Percentiles rank a stretch among this genome's conserved stretches.
These are phyloP conservation scores for Araneus ventricosus DNA, from an alignment of 1,140 invertebrate genomes.

Conservation along the genomic window DNA sequence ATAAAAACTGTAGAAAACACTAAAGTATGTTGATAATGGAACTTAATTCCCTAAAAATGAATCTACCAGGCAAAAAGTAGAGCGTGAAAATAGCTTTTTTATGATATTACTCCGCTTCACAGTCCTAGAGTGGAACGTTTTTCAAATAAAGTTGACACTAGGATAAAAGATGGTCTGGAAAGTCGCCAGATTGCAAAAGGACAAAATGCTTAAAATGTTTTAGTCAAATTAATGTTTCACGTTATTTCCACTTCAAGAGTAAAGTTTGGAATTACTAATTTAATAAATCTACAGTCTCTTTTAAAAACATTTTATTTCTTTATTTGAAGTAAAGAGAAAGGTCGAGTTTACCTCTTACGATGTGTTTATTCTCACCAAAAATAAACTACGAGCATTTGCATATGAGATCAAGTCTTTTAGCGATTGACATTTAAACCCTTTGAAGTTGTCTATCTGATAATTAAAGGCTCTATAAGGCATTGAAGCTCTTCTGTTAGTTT, in stretches of 20 bases:
- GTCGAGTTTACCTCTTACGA: too few species aligned
- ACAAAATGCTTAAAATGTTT: conserved; percentile 64
- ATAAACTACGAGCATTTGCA: too few species aligned
- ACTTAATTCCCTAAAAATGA: conserved; percentile 56
- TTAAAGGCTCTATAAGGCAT: too few species aligned
- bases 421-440: too few species aligned
- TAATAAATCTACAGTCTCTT: conserved; percentile 39
- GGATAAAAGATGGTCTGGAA: conserved; percentile 9
- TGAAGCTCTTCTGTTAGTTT: too few species aligned
- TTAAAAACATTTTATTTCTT: conserved; percentile 16
- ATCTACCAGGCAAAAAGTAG: conserved; percentile 30
- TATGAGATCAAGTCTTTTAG: too few species aligned
- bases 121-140: not conserved
- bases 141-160: conserved; percentile 35
- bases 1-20: conserved; percentile 30
- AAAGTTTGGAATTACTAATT: conserved; percentile 26
- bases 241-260: conserved; percentile 41
- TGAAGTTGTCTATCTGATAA: too few species aligned
- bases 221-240: conserved; percentile 41
- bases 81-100: conserved; percentile 41
- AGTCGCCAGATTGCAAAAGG: conserved; percentile 24
- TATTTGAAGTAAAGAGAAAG: not conserved
- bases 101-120: conserved; percentile 11
- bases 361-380: too few species aligned
- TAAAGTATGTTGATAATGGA: conserved; percentile 43